phyloP scores from a whole-genome alignment of 1,140 invertebrate species.

The Brachionus manjavacas region DNA sequence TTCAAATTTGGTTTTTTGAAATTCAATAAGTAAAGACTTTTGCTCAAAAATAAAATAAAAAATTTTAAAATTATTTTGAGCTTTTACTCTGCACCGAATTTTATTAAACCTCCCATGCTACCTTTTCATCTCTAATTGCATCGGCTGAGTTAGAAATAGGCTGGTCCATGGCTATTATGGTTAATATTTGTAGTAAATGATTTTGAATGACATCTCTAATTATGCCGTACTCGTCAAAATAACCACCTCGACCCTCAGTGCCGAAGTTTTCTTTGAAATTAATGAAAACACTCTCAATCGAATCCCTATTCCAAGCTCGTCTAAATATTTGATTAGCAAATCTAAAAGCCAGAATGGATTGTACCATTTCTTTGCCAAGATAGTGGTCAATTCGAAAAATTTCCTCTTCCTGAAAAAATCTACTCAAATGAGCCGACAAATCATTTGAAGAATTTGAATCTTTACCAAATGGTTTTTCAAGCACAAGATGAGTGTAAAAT shows the following conservation, averaged over 20 bases:
- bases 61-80: too few relatives aligned
- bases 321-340: slow-evolving; percentile 62
- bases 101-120: not conserved
- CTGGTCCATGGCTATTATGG: slow-evolving; percentile 96
- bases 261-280: slow-evolving; percentile 99
- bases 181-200: slow-evolving; percentile 92
- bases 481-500: slow-evolving; percentile 83
- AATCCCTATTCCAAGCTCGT: slow-evolving; percentile 70
- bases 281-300: slow-evolving; percentile 87
- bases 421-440: slow-evolving; percentile 78
- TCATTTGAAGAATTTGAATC: slow-evolving; percentile 77
- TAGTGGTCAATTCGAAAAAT: slow-evolving; percentile 98
- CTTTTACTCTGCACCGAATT: too few relatives aligned
- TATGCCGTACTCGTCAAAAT: slow-evolving; percentile 97
- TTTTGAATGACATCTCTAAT: slow-evolving; percentile 95
- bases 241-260: slow-evolving; percentile 94
- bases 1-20: too few relatives aligned
- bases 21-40: too few relatives aligned
- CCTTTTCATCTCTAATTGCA: slow-evolving; percentile 94
- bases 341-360: slow-evolving; percentile 87
- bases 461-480: slow-evolving; percentile 96
- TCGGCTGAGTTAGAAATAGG: slow-evolving; percentile 88
- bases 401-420: slow-evolving; percentile 87
- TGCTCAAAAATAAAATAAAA: too few relatives aligned
- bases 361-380: slow-evolving; percentile 99